Conservation (phyloP, 2,797 vertebrate genomes). For the Notolabrus celidotus region DNA sequence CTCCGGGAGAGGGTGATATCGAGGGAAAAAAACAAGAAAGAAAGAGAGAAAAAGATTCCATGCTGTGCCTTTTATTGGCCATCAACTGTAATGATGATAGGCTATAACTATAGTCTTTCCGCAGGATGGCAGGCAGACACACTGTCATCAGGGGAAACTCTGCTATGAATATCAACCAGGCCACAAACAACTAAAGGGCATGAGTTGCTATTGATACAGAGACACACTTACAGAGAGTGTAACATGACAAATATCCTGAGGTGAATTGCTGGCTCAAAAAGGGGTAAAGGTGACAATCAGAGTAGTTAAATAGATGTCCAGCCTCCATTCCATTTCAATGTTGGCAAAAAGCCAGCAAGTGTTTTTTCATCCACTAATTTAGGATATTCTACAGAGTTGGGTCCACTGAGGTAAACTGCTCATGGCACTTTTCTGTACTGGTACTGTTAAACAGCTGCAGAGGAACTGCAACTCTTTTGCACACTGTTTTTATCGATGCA, state of each 20-base stretch:
- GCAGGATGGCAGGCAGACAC: conserved; percentile 7
- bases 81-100: conserved; percentile 59
- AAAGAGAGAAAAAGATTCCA: conserved; percentile 16
- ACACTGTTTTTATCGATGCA: too few species aligned
- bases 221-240: background rate
- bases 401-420: background rate
- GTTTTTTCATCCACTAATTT: background rate
- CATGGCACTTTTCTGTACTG: background rate
- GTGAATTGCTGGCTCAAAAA: background rate
- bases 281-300: background rate
- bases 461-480: background rate
- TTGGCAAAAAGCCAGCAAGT: too few species aligned
- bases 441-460: background rate
- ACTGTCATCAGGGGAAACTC: conserved; percentile 36
- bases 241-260: conserved; percentile 3
- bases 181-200: conserved; percentile 21
- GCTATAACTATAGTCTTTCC: conserved; percentile 48
- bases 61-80: conserved; percentile 48
- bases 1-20: conserved; percentile 31
- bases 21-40: conserved; percentile 15
- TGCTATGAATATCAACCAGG: conserved; percentile 25
- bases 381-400: background rate
- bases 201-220: conserved; percentile 6
- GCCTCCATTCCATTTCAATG: background rate
- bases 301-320: background rate